Conservation (phyloP, 2,888 invertebrate genomes). For the Drosophila siamana region DNA sequence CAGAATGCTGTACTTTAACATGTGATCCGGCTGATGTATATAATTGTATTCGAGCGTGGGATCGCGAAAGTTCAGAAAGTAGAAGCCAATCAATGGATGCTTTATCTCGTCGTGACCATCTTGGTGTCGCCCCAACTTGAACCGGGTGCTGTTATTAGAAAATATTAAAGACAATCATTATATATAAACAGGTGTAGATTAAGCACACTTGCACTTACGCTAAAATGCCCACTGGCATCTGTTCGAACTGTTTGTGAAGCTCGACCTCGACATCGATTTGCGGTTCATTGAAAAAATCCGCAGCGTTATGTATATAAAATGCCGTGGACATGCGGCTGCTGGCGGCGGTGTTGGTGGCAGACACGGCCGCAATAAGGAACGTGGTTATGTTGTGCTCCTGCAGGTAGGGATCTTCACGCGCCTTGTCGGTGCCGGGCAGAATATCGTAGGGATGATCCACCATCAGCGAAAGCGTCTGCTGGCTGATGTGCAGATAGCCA, state of each 20-base stretch:
- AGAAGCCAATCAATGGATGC: conserved; percentile 73
- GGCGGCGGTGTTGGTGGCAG: conserved; percentile 27
- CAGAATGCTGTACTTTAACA: conserved; percentile 92
- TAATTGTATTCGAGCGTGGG: conserved; percentile 89
- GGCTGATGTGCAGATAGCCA: conserved; percentile 95
- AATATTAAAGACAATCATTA: too few species aligned
- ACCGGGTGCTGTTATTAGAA: background rate
- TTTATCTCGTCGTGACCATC: background rate
- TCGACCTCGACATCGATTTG: too few species aligned
- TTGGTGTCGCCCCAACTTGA: background rate
- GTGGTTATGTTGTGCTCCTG: conserved; percentile 91
- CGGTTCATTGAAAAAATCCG: too few species aligned
- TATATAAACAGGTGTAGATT: too few species aligned
- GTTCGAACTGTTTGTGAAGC: conserved; percentile 91
- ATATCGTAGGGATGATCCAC: conserved; percentile 87
- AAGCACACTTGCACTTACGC: conserved; percentile 88
- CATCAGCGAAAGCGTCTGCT: conserved; percentile 90
- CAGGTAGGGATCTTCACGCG: conserved; percentile 88
- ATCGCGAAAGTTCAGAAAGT: conserved; percentile 88
- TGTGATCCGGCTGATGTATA: conserved; percentile 90
- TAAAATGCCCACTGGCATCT: conserved; percentile 92
- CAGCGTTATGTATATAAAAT: conserved; percentile 84
- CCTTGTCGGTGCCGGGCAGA: conserved; percentile 86
- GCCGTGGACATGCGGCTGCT: too few species aligned
- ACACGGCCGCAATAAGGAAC: conserved; percentile 88